These are phyloP conservation scores for Cybosia mesomella DNA, from an alignment of 2,888 invertebrate species.

Conservation along the genomic window DNA sequence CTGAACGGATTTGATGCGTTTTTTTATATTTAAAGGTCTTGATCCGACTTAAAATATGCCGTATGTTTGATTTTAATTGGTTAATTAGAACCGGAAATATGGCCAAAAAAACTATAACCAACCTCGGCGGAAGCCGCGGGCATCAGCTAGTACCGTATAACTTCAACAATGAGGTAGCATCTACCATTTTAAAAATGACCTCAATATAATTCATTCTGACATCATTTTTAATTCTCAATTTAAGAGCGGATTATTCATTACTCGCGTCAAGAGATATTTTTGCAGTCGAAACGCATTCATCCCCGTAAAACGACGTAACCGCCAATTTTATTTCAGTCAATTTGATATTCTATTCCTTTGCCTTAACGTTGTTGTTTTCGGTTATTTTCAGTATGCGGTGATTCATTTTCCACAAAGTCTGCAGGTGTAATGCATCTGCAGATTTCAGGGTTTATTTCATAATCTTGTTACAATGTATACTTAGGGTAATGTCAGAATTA, in stretches of 20 bases:
- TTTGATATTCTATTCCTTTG: neutral
- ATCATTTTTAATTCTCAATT: conserved; percentile 7
- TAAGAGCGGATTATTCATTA: conserved; percentile 1
- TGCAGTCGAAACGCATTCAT: conserved; percentile 5
- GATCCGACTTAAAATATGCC: too few relatives aligned
- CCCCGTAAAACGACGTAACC: neutral
- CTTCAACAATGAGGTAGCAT: neutral
- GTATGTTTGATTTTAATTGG: too few relatives aligned
- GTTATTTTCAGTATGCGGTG: conserved; percentile 14
- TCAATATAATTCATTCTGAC: neutral
- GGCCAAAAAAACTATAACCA: too few relatives aligned
- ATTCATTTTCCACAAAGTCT: conserved; percentile 5
- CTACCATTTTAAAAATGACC: neutral
- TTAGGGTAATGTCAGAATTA: conserved; percentile 5
- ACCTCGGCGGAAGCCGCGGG: too few relatives aligned
- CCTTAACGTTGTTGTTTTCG: neutral
- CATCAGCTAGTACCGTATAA: too few relatives aligned
- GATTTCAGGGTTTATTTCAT: conserved; percentile 18
- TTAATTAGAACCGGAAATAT: too few relatives aligned
- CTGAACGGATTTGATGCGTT: too few relatives aligned
- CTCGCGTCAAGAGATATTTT: conserved; percentile 11
- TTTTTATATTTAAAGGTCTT: too few relatives aligned
- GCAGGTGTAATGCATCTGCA: conserved; percentile 20
- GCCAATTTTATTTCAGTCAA: neutral
- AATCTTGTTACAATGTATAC: conserved; percentile 19